These are phyloP conservation scores for Ceratosolen solmsi DNA, from an alignment of 1,140 invertebrate genomes.

Conservation along the genomic window DNA sequence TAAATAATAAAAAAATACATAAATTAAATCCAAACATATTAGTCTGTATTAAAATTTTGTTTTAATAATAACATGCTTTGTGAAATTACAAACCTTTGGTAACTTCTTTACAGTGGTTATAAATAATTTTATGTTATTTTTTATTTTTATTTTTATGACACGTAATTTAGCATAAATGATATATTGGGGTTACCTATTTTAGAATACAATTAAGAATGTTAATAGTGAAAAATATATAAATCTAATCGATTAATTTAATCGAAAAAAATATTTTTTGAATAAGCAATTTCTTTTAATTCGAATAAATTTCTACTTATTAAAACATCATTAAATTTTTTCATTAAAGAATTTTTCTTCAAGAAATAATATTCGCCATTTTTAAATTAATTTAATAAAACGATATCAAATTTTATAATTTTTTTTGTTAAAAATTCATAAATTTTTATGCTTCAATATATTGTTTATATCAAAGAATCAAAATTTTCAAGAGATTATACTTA, in stretches of 20 bases:
- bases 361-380: not conserved
- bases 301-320: no score
- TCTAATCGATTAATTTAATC: no score
- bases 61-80: not conserved
- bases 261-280: no score
- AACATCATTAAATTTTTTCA: no score
- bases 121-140: not conserved
- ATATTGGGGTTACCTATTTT: not conserved
- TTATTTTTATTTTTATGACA: not conserved
- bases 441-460: not conserved
- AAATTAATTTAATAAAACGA: not conserved
- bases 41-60: not conserved
- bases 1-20: no score
- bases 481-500: not conserved
- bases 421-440: not conserved
- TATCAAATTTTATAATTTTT: not conserved
- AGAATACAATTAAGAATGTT: not conserved
- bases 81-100: slow-evolving; percentile 1
- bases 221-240: not conserved
- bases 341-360: not conserved
- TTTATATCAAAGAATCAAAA: slow-evolving; percentile 5
- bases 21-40: no score
- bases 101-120: not conserved
- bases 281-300: no score
- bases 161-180: not conserved